These are phyloP conservation scores for Dryomyza anilis DNA, from an alignment of 2,888 invertebrate genomes.

Conservation along the genomic window DNA sequence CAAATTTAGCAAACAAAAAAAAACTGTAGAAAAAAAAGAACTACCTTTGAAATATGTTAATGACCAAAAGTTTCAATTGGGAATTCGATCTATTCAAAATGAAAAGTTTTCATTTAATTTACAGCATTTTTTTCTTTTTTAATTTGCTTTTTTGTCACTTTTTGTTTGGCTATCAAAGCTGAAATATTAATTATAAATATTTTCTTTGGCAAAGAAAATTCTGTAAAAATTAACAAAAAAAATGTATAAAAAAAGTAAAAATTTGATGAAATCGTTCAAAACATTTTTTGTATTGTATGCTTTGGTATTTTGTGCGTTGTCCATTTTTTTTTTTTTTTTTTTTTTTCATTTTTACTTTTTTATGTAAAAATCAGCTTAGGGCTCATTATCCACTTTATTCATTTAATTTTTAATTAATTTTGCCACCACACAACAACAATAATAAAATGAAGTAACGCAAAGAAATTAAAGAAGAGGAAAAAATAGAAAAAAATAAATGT, in stretches of 20 bases:
- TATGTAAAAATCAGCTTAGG: slow-evolving; percentile 56
- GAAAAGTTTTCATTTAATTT: slow-evolving; percentile 19
- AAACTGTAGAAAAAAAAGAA: too few relatives aligned
- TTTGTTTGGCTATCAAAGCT: neutral
- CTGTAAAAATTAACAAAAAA: too few relatives aligned
- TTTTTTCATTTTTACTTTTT: slow-evolving; percentile 38
- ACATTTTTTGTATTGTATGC: too few relatives aligned
- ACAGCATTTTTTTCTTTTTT: slow-evolving; percentile 8
- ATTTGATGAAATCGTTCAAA: too few relatives aligned
- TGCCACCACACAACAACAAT: slow-evolving; percentile 33
- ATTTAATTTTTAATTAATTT: slow-evolving; percentile 59
- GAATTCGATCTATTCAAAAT: slow-evolving; percentile 19
- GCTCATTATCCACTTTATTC: slow-evolving; percentile 57
- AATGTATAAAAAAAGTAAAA: too few relatives aligned
- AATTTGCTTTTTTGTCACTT: neutral
- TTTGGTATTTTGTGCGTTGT: too few relatives aligned
- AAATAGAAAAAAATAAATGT: slow-evolving; percentile 36
- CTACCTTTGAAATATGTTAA: too few relatives aligned
- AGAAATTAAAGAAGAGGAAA: slow-evolving; percentile 8
- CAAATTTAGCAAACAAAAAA: too few relatives aligned
- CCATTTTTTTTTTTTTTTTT: too few relatives aligned
- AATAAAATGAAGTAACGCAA: slow-evolving; percentile 1
- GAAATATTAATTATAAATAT: slow-evolving; percentile 20
- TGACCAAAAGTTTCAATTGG: neutral
- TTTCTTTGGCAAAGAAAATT: slow-evolving; percentile 22